Percentiles rank a stretch among this genome's conserved stretches.
These are phyloP conservation scores for Vireo altiloquus DNA, from an alignment of 2,113 vertebrate genomes.

Conservation along the genomic window DNA sequence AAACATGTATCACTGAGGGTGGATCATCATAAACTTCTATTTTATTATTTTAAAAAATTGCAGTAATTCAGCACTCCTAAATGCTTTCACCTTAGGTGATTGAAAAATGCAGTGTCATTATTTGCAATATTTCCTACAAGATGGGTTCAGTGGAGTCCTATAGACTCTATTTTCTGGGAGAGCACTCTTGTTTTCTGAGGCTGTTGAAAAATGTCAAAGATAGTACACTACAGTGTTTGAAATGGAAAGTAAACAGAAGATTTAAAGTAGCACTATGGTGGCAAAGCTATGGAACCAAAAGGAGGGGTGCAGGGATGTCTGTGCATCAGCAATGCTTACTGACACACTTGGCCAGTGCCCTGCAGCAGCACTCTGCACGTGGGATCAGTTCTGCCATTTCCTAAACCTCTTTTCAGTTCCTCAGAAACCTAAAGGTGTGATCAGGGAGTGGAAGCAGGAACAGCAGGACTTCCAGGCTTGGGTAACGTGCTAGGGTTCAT, in stretches of 20 bases:
- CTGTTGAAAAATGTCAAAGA: neutral
- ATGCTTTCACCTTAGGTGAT: neutral
- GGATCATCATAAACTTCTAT: neutral
- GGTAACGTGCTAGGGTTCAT: fast-evolving
- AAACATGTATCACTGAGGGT: neutral
- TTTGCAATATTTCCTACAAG: neutral
- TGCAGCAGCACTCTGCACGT: neutral
- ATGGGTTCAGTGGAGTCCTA: neutral
- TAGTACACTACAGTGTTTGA: neutral
- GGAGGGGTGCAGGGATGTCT: neutral
- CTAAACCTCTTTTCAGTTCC: neutral
- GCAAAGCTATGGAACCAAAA: neutral
- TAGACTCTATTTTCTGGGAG: neutral
- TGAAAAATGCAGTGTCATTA: neutral
- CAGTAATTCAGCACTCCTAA: neutral
- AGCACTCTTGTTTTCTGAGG: neutral
- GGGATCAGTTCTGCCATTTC: neutral
- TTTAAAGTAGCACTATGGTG: neutral
- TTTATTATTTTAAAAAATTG: neutral
- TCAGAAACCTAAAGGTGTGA: fast-evolving
- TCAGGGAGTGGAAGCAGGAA: neutral
- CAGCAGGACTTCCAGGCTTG: neutral
- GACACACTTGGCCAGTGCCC: neutral
- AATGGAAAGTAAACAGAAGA: neutral
- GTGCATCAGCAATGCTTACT: neutral